Evolutionary conservation across 2,113 vertebrate species (phyloP).

Genomic region (Madoqua kirkii): DNA sequence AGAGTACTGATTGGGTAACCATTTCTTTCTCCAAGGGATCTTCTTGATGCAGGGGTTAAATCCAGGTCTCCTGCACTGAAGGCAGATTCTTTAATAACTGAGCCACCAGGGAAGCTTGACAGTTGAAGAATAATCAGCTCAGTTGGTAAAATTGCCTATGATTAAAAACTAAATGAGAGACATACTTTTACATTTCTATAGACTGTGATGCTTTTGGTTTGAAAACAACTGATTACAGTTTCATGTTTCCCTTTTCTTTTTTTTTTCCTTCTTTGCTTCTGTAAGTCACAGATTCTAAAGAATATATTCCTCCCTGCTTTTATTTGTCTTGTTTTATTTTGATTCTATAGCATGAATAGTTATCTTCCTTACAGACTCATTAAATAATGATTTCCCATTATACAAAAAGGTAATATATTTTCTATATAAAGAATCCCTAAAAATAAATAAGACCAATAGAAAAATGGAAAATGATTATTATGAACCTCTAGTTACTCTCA

Average conservation of each 20-base stretch:
- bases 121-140: constrained; percentile 14
- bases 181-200: constrained; percentile 39
- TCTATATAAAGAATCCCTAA: not conserved
- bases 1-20: not conserved
- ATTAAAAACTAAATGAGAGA: constrained; percentile 56
- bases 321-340: constrained; percentile 8
- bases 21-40: not conserved
- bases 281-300: constrained; percentile 40
- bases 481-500: not conserved
- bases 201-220: constrained; percentile 49
- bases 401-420: not conserved
- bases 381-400: constrained; percentile 63
- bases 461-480: not conserved
- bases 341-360: not conserved
- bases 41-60: not conserved
- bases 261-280: constrained; percentile 41
- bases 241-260: constrained; percentile 13
- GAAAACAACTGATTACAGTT: constrained; percentile 49
- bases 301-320: constrained; percentile 21
- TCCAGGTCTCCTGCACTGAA: not conserved
- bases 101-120: not conserved
- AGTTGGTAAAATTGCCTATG: constrained; percentile 26
- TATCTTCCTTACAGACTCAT: constrained; percentile 31
- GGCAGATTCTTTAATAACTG: not conserved
- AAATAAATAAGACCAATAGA: not conserved